Conservation (phyloP, 1,140 invertebrate genomes). For the Ostrea edulis region DNA sequence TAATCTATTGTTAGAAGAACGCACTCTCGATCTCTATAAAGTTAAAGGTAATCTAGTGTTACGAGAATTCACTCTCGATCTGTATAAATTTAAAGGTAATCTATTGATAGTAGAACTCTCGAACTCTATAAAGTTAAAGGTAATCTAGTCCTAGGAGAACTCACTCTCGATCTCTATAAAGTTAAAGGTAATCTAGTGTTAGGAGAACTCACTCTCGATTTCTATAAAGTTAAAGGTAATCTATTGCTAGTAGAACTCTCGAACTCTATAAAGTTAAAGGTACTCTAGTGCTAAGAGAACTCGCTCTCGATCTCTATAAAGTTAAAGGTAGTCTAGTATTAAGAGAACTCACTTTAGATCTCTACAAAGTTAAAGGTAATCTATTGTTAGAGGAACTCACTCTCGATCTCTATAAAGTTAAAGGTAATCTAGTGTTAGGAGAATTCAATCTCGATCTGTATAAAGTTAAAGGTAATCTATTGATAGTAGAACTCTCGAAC, state of each 20-base stretch:
- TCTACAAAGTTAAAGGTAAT: too few relatives aligned
- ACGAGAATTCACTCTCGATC: slow-evolving; percentile 74
- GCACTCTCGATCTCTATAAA: slow-evolving; percentile 74
- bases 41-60: too few relatives aligned
- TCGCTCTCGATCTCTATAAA: slow-evolving; percentile 74
- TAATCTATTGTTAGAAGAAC: slow-evolving; percentile 73
- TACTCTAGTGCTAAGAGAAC: slow-evolving; percentile 73
- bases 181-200: too few relatives aligned
- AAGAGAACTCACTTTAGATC: slow-evolving; percentile 74
- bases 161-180: slow-evolving; percentile 74
- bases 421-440: slow-evolving; percentile 71
- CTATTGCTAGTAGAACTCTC: slow-evolving; percentile 74
- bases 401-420: slow-evolving; percentile 73
- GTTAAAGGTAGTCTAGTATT: too few relatives aligned
- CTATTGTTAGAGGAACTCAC: slow-evolving; percentile 74
- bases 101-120: slow-evolving; percentile 74
- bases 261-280: slow-evolving; percentile 75
- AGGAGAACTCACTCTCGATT: slow-evolving; percentile 74
- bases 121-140: slow-evolving; percentile 74
- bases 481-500: slow-evolving; percentile 74
- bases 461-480: too few relatives aligned
- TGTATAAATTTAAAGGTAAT: too few relatives aligned
- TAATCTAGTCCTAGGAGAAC: slow-evolving; percentile 73
- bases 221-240: too few relatives aligned
- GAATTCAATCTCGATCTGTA: slow-evolving; percentile 75